Evolutionary conservation across 2,113 vertebrate species (phyloP).

Genomic region (Sinosuthora webbiana): DNA sequence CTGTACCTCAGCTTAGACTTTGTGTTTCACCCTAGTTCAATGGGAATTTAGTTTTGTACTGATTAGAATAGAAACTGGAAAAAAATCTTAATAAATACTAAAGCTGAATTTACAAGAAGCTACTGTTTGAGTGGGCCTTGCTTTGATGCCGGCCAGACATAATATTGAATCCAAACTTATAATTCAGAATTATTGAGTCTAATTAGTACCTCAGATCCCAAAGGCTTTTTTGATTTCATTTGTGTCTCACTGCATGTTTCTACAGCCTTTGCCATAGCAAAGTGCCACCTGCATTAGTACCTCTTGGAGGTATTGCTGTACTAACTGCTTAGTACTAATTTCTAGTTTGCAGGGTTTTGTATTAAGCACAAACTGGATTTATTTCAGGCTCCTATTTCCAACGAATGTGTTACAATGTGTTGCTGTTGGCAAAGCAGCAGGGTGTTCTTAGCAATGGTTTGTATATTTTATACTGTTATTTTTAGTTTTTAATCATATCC

Average conservation of each 20-base stretch:
- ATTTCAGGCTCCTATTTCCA: not conserved
- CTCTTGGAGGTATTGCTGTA: not conserved
- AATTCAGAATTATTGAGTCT: not conserved
- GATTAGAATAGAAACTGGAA: not conserved
- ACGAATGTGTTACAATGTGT: not conserved
- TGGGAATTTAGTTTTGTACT: not conserved
- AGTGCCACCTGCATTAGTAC: not conserved
- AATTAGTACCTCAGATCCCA: not conserved
- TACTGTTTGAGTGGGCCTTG: not conserved
- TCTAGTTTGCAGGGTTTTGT: not conserved
- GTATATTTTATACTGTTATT: not conserved
- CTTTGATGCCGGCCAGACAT: not conserved
- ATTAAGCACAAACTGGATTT: not conserved
- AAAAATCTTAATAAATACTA: not conserved
- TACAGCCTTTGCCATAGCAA: not conserved
- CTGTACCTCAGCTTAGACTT: not conserved
- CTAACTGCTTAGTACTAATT: not conserved
- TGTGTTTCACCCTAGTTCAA: not conserved
- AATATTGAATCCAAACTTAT: not conserved
- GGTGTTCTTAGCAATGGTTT: not conserved
- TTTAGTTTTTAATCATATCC: not conserved
- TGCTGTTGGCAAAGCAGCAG: not conserved
- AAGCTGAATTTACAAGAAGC: not conserved
- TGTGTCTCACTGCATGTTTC: not conserved
- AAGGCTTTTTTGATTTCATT: not conserved